phyloP scores from a whole-genome alignment of 64 coral and sea anemone genomes.

The Porites australiensis region DNA sequence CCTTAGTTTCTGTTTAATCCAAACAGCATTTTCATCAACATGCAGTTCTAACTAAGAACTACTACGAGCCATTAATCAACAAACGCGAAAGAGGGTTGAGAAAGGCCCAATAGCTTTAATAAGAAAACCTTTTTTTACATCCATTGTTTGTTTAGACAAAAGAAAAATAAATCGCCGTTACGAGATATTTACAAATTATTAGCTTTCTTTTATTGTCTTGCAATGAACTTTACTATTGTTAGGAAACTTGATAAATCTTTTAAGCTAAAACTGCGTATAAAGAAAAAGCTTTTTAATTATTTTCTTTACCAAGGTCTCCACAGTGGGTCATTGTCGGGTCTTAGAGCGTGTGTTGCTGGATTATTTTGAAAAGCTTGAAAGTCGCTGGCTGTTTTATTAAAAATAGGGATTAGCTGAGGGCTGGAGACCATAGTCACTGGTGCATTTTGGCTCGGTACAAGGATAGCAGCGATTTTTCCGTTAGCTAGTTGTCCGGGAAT shows the following conservation, averaged over 20 bases:
- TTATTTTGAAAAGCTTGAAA: constrained; percentile 72
- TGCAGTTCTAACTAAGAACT: too few relatives aligned
- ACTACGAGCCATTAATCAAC: background rate
- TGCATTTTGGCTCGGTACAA: constrained; percentile 66
- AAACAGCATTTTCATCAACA: too few relatives aligned
- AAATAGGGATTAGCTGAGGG: constrained; percentile 79
- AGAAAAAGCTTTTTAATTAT: background rate
- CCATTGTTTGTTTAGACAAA: background rate
- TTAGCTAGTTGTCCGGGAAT: constrained; percentile 77
- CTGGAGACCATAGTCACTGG: constrained; percentile 57
- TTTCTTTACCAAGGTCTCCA: constrained; percentile 83
- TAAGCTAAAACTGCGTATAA: background rate
- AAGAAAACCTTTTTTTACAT: background rate
- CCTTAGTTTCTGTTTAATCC: too few relatives aligned
- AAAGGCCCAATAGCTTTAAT: background rate
- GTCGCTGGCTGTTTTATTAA: constrained; percentile 61
- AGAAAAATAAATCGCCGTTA: background rate
- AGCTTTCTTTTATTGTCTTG: background rate
- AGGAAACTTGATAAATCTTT: background rate
- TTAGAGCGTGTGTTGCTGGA: constrained; percentile 27
- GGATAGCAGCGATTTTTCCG: constrained; percentile 86
- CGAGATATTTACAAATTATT: constrained; percentile 41
- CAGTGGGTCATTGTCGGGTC: constrained; percentile 57
- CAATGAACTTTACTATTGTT: constrained; percentile 14
- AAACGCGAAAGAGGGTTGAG: background rate